These are phyloP conservation scores for Pyralis farinalis DNA, from an alignment of 2,888 invertebrate species.

Conservation along the genomic window DNA sequence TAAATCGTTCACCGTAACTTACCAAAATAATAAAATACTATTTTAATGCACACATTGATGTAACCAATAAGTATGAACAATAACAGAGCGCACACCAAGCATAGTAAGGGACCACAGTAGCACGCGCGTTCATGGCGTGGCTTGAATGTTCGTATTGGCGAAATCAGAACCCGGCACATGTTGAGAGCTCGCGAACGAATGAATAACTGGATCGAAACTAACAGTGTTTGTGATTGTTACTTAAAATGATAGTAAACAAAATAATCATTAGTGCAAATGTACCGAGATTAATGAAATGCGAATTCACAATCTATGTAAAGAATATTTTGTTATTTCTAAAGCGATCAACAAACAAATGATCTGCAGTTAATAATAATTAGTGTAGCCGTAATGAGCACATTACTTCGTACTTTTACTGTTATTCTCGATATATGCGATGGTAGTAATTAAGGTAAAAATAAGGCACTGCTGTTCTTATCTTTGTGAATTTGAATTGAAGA, in stretches of 20 bases:
- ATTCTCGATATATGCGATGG: too few species aligned
- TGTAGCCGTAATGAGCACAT: too few species aligned
- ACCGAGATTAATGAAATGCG: neutral
- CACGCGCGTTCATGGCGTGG: neutral
- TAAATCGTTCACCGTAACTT: conserved; percentile 25
- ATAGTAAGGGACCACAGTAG: conserved; percentile 10
- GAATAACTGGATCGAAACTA: neutral
- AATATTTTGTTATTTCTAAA: too few species aligned
- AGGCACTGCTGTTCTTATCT: too few species aligned
- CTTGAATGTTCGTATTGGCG: neutral
- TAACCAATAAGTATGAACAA: conserved; percentile 38
- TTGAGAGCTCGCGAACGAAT: neutral
- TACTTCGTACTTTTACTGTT: too few species aligned
- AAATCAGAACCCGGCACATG: conserved; percentile 13
- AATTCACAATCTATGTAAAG: too few species aligned
- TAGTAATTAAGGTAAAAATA: too few species aligned
- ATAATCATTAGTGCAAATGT: neutral
- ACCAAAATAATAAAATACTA: conserved; percentile 51
- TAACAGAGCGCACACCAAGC: conserved; percentile 24
- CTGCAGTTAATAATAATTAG: too few species aligned
- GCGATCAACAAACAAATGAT: too few species aligned
- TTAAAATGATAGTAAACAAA: neutral
- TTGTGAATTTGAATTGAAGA: too few species aligned
- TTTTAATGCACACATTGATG: conserved; percentile 39
- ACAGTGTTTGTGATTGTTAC: too few species aligned